A percentile compares a stretch with the other conserved stretches of the same genome.
phyloP scores from a whole-genome alignment of 2,113 vertebrate genomes.

The Aleadryas rufinucha region DNA sequence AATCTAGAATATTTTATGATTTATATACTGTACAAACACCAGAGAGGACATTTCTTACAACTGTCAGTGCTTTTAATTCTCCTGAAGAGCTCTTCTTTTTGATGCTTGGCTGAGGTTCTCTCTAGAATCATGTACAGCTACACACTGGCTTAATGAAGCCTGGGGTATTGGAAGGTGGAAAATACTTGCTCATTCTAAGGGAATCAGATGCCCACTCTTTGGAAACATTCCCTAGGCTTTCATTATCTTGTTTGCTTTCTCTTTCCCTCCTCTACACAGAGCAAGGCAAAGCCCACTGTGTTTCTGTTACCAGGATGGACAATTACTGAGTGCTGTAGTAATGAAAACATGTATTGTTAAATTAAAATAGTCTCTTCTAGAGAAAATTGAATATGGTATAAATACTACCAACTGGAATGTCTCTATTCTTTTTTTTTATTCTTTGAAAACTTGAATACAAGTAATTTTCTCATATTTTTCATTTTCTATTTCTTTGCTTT shows the following conservation, averaged over 20 bases:
- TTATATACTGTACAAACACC: background rate
- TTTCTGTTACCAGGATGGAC: background rate
- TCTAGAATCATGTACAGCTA: background rate
- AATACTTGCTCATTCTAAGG: background rate
- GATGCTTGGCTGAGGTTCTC: background rate
- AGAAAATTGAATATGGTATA: background rate
- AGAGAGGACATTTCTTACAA: background rate
- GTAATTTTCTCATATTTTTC: background rate
- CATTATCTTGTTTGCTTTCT: background rate
- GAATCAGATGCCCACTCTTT: background rate
- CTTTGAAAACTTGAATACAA: background rate
- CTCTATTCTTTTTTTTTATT: background rate
- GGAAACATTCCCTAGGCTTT: background rate
- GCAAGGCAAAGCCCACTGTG: background rate
- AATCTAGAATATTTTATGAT: background rate
- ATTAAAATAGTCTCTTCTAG: background rate
- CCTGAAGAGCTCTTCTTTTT: background rate
- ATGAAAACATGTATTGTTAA: background rate
- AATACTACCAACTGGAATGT: background rate
- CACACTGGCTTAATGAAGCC: background rate
- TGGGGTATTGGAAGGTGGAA: background rate
- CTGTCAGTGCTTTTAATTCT: background rate
- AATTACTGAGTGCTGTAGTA: background rate
- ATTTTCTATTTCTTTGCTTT: background rate
- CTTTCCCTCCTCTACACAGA: background rate